Percentiles rank a stretch among this genome's conserved stretches.
These are phyloP conservation scores for Acrobasis consociella DNA, from an alignment of 2,888 invertebrate species.

Conservation along the genomic window DNA sequence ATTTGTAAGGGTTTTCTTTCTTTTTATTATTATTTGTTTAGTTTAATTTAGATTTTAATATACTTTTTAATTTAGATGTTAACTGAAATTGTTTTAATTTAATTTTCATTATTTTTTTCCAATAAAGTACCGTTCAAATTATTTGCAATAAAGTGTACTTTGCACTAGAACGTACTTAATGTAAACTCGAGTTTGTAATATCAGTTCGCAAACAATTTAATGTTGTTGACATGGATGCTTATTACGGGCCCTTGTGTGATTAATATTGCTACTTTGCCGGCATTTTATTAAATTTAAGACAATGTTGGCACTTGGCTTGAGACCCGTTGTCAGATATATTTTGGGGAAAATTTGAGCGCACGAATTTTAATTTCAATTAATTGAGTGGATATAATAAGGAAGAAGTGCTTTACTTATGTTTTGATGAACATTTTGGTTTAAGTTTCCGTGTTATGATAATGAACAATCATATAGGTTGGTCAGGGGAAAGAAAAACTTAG, in stretches of 20 bases:
- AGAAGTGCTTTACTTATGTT: neutral
- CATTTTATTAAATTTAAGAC: conserved; percentile 12
- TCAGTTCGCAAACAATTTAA: conserved; percentile 55
- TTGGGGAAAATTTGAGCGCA: neutral
- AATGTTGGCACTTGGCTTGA: conserved; percentile 6
- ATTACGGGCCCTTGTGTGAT: conserved; percentile 40
- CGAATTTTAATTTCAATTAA: conserved; percentile 10
- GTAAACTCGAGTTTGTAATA: conserved; percentile 55
- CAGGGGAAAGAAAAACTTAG: too few relatives aligned
- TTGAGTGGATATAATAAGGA: conserved; percentile 7
- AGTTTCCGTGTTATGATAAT: too few relatives aligned
- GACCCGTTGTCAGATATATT: conserved; percentile 23
- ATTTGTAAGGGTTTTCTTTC: too few relatives aligned
- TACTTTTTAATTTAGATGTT: too few relatives aligned
- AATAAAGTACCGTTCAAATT: neutral
- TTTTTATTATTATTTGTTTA: too few relatives aligned
- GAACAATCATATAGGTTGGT: too few relatives aligned
- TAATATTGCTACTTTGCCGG: conserved; percentile 30
- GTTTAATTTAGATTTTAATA: too few relatives aligned
- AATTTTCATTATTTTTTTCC: too few relatives aligned
- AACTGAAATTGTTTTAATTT: too few relatives aligned
- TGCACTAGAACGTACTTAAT: conserved; percentile 39
- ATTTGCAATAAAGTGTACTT: conserved; percentile 38
- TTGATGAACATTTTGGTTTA: neutral
- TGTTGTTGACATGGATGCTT: conserved; percentile 53